These are phyloP conservation scores for Onychostoma macrolepis DNA, from an alignment of 2,113 vertebrate genomes.

Conservation along the genomic window DNA sequence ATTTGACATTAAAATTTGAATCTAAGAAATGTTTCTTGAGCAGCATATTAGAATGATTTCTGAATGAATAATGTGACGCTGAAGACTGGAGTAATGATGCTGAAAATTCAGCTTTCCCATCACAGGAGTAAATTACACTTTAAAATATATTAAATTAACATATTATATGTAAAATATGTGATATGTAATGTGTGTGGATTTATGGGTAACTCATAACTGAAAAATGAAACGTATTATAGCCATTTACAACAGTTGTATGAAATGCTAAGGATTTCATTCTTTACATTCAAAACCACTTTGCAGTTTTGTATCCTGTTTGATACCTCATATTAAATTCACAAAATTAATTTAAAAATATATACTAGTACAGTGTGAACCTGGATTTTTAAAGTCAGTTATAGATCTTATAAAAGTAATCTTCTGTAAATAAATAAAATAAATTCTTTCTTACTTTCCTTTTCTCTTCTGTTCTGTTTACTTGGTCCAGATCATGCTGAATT, in stretches of 20 bases:
- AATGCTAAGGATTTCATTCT: not conserved
- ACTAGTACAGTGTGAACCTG: not conserved
- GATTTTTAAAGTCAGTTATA: not conserved
- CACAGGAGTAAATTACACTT: too few relatives aligned
- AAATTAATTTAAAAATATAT: not conserved
- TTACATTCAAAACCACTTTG: not conserved
- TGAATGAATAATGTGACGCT: not conserved
- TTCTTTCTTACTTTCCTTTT: not conserved
- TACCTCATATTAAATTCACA: not conserved
- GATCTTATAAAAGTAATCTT: not conserved
- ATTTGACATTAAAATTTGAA: too few relatives aligned
- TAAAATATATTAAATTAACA: not conserved
- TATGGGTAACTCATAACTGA: too few relatives aligned
- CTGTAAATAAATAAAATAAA: too few relatives aligned
- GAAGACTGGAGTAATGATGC: not conserved
- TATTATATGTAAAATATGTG: too few relatives aligned
- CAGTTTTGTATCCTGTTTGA: not conserved
- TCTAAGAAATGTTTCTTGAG: not conserved
- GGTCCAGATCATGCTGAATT: conserved; percentile 92
- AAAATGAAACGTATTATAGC: not conserved
- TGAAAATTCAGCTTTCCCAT: not conserved
- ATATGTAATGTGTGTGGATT: too few relatives aligned
- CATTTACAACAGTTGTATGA: not conserved
- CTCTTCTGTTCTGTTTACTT: conserved; percentile 14
- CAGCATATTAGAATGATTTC: not conserved